Percentiles rank a stretch among this genome's conserved stretches.
Evolutionary conservation across 1,140 invertebrate genomes (phyloP).

Genomic region (Trissolcus basalis): DNA sequence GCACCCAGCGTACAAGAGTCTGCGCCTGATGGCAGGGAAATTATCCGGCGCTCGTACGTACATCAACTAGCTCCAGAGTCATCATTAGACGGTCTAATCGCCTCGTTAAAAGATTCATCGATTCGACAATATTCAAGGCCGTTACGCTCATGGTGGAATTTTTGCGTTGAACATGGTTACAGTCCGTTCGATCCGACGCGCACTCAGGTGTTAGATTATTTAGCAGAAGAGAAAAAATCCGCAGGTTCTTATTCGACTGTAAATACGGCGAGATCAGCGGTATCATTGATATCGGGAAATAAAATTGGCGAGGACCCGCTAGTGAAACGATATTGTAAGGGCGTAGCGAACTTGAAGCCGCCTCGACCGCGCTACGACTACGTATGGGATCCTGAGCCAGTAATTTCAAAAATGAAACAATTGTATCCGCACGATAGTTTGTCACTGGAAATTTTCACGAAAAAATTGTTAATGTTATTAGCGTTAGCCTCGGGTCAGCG

Average conservation of each 20-base stretch:
- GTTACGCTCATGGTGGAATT: constrained; percentile 4
- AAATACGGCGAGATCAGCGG: constrained; percentile 42
- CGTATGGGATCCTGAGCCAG: constrained; percentile 42
- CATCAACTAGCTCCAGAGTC: too few relatives aligned
- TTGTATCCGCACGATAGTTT: neutral
- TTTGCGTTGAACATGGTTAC: neutral
- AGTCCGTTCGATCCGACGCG: constrained; percentile 17
- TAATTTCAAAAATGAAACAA: constrained; percentile 10
- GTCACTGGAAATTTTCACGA: neutral
- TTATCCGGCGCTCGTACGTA: too few relatives aligned
- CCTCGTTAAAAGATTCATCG: too few relatives aligned
- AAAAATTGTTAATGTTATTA: neutral
- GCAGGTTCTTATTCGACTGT: constrained; percentile 27
- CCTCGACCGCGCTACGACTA: constrained; percentile 28
- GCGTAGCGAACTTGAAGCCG: neutral
- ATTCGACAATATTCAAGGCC: constrained; percentile 3
- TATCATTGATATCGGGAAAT: constrained; percentile 25
- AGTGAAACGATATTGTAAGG: constrained; percentile 43
- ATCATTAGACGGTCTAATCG: too few relatives aligned
- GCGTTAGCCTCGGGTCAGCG: neutral
- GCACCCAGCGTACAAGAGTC: too few relatives aligned
- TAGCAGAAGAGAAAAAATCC: constrained; percentile 31
- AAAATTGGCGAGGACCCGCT: constrained; percentile 24
- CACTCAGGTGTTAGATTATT: constrained; percentile 32
- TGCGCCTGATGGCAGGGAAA: too few relatives aligned